Base-by-base conservation (phyloP, 2,888 invertebrate species). In the Zaprionus obscuricornis region DNA sequence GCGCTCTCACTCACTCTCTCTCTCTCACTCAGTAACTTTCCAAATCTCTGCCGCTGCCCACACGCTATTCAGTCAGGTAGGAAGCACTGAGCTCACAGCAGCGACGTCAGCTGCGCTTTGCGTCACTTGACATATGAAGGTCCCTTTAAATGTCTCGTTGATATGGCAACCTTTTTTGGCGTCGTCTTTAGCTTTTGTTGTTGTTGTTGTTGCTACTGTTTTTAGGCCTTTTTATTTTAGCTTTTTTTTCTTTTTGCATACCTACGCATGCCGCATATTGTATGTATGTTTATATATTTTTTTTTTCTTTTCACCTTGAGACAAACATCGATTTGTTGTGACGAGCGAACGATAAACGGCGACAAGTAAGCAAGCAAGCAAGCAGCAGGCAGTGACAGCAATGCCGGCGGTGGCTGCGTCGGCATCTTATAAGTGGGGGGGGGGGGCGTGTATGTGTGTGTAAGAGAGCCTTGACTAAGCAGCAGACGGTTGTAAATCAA, bases 321-420 rank as follows among this genome's bases (percentile, higher is more conserved):
- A 85, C 78, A 65, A 39, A 57, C 85, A 78, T 78, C 79, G 83
- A 78, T 78, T 85, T 78, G 77, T 78, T 82, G 63, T 85, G 78
- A 74, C 76, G 73, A 51, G 67, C 51, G 45, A 33, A n/a, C n/a
- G 27, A 34, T 33, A 14, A 29, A 20, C 29, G 31, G 24, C n/a
- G 31, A 31, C 43, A 18, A 7, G 36, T 11, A 20, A 17, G 18
- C 17, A 36, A 16, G 20, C 37, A 14, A 27, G 24, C n/a, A n/a
- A n/a, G n/a, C n/a, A n/a, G n/a, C 22, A 29, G 43, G n/a, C 34
- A 29, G 33, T 34, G 17, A 20, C 37, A 49, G 75, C 73, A 40
- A 63, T 42, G 56, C 55, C 33, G 43, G 39, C 60, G 60, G 52
- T 6, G n/a, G n/a, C 5, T 22, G 22, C 40, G 54, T 26, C 17